A percentile compares a stretch with the other conserved stretches of the same genome.
phyloP scores from a whole-genome alignment of 2,888 invertebrate genomes.

The Cantharis rustica region DNA sequence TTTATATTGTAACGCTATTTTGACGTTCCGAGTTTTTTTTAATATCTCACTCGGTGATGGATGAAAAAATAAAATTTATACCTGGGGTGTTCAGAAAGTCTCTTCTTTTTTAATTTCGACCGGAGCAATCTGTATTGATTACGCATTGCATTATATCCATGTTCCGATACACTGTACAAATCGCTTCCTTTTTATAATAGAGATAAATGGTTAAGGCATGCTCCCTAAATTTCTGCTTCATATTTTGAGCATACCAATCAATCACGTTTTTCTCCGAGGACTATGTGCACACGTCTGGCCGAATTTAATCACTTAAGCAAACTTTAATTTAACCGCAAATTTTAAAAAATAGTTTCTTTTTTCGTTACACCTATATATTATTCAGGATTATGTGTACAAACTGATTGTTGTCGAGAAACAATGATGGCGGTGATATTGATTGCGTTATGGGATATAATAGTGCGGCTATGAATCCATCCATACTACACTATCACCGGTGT shows the following conservation, averaged over 20 bases:
- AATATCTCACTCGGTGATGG: too few relatives aligned
- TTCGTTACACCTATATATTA: too few relatives aligned
- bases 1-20: neutral
- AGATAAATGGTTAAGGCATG: conserved; percentile 33
- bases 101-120: conserved; percentile 5
- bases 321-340: conserved; percentile 18
- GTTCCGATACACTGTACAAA: conserved; percentile 28
- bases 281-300: conserved; percentile 28
- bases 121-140: conserved; percentile 16
- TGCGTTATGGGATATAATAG: conserved; percentile 9
- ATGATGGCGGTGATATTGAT: conserved; percentile 10
- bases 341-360: neutral
- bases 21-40: neutral
- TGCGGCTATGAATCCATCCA: conserved; percentile 6
- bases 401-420: neutral
- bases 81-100: neutral
- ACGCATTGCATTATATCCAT: conserved; percentile 10
- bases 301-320: conserved; percentile 31
- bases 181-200: conserved; percentile 36
- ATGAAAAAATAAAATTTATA: neutral
- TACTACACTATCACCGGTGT: conserved; percentile 20
- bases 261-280: conserved; percentile 31
- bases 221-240: conserved; percentile 29
- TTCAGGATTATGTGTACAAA: too few relatives aligned
- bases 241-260: conserved; percentile 30